Evolutionary conservation across 2,888 invertebrate species (phyloP).

Genomic region (Autographa gamma): DNA sequence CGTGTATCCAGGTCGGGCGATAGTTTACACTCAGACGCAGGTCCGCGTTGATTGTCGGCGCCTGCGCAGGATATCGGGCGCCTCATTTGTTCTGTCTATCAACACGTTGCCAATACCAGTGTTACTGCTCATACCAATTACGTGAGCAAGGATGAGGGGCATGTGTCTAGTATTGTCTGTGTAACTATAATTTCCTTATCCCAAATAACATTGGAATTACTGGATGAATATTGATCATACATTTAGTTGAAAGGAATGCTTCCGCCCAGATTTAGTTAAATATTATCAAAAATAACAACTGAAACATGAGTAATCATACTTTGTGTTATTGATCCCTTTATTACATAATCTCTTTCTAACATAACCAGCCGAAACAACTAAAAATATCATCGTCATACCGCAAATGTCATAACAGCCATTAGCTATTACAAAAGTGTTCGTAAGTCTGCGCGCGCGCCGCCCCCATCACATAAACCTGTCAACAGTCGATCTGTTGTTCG

Average conservation of each 20-base stretch:
- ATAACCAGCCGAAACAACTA: not conserved
- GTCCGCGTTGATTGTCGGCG: constrained; percentile 46
- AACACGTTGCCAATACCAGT: constrained; percentile 30
- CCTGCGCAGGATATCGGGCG: constrained; percentile 39
- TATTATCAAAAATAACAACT: not conserved
- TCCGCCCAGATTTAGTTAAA: not conserved
- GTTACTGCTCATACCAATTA: not conserved
- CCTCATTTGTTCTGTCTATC: constrained; percentile 33
- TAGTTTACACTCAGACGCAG: constrained; percentile 49
- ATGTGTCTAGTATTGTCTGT: not conserved
- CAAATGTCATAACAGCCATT: constrained; percentile 44
- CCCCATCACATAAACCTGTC: constrained; percentile 73
- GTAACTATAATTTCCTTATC: not conserved
- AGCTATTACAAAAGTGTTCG: constrained; percentile 49
- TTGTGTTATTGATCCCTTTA: not conserved
- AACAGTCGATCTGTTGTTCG: constrained; percentile 71
- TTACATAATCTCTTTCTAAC: constrained; percentile 3
- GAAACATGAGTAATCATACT: not conserved
- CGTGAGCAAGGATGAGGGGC: not conserved
- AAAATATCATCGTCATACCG: constrained; percentile 25
- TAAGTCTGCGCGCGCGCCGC: constrained; percentile 56
- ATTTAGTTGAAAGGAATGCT: not conserved
- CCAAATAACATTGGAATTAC: not conserved
- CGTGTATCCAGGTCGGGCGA: constrained; percentile 45
- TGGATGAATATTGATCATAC: not conserved